Evolutionary conservation across 2,888 invertebrate genomes (phyloP), one percentile per base, ranked within the genome.

Genomic region (Selenia dentaria): DNA sequence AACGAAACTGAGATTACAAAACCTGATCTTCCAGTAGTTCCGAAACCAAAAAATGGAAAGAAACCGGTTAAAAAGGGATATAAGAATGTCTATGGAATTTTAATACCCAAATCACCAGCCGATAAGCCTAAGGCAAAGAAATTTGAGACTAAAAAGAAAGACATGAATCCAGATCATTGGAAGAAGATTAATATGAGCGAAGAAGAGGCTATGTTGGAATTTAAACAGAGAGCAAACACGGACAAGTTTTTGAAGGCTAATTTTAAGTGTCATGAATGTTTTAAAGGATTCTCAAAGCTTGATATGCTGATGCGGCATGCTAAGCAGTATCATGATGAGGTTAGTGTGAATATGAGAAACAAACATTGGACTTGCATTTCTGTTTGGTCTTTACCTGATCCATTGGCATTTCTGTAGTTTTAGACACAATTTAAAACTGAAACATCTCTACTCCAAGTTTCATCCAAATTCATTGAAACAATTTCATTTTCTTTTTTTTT

Each of bases 251-350:
- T 71, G 33, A 62, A 71, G 0, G 80, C 84, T 0, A 60, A 69
- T 4, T 79, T 63, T 40, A 83, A 83, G 56, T 87, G 87, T 45
- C 64, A 61, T 2, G 72, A 81, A 44, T 87, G 87, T 47, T 75
- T 74, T 5, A 86, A 79, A 59, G 79, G 84, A 3, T 86, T 84
- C 54, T 82, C 84, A 0, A 83, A 80, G 24, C 74, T 74, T 31
- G 78, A 84, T 38, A 87, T 83, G 74, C 51, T 83, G 32, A 67
- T 73, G 40, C 61, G 87, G 13, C 85, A 87, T 53, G 61, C 56
- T 4, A 73, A 78, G 40, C 63, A 83, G 22, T 63, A 79, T 8
- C 86, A 87, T 58, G 70, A 65, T 62, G 74, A 80, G 74, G 86
- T 86, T 59, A 67, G 59, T n/a, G n/a, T n/a, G n/a, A n/a, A n/a